These are phyloP conservation scores for Peromyscus leucopus DNA, from an alignment of 2,113 vertebrate genomes.

Conservation along the genomic window DNA sequence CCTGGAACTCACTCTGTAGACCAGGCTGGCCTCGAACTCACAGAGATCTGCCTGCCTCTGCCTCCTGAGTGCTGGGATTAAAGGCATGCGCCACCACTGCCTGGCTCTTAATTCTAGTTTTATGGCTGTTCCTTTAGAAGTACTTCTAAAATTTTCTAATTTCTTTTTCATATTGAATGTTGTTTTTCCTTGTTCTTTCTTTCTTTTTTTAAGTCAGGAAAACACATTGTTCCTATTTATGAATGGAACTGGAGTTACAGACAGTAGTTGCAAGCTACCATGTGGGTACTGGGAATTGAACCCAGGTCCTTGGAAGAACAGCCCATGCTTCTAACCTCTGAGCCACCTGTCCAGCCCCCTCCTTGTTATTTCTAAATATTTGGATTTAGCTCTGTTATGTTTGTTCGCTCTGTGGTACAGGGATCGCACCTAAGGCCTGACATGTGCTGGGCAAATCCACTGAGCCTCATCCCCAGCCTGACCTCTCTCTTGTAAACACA, in stretches of 20 bases:
- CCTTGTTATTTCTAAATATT: conserved; percentile 53
- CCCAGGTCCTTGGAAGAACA: no score
- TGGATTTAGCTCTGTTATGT: background rate
- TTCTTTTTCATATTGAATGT: conserved; percentile 40
- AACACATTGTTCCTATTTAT: no score
- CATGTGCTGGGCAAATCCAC: background rate
- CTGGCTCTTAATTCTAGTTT: conserved; percentile 18
- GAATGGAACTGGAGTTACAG: no score
- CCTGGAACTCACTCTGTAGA: background rate
- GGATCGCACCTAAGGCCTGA: background rate
- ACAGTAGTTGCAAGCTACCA: no score
- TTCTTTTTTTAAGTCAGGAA: no score
- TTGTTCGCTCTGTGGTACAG: background rate
- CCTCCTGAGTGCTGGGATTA: background rate
- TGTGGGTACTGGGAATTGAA: no score
- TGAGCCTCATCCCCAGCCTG: background rate
- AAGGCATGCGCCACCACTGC: no score
- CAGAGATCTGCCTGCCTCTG: background rate
- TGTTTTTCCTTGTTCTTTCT: conserved; percentile 14
- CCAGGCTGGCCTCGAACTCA: background rate
- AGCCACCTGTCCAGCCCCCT: background rate
- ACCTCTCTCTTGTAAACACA: background rate
- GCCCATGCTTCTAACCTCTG: no score
- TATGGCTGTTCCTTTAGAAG: conserved; percentile 26
- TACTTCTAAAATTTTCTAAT: background rate